These are phyloP conservation scores for Prinia subflava DNA, from an alignment of 2,113 vertebrate species.

Conservation along the genomic window DNA sequence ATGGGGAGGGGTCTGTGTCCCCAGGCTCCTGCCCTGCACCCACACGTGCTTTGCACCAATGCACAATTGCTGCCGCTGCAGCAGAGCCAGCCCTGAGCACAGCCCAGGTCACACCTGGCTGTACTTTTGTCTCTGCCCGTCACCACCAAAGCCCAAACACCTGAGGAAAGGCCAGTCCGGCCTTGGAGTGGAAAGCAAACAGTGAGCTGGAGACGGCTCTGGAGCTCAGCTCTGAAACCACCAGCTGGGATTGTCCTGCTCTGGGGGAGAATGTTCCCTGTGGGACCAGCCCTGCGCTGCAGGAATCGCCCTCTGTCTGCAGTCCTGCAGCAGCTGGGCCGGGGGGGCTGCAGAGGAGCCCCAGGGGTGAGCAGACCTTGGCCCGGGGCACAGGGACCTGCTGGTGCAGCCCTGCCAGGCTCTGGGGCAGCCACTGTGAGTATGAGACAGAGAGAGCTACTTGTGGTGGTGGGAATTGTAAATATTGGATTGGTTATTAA, in stretches of 20 bases:
- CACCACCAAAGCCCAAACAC: background rate
- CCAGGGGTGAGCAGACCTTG: background rate
- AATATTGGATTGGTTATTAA: background rate
- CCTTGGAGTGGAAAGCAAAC: background rate
- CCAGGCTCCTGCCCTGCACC: background rate
- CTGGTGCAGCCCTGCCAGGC: background rate
- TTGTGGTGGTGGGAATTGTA: background rate
- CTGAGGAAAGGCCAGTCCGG: background rate
- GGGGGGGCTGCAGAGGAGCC: no score
- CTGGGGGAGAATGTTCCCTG: background rate
- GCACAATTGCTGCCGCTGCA: rapidly evolving
- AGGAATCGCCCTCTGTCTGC: no score
- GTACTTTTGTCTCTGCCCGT: background rate
- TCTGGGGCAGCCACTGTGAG: background rate
- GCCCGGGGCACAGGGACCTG: background rate
- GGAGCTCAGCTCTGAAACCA: no score
- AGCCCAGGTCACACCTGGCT: background rate
- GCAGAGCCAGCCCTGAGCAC: background rate
- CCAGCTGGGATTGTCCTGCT: background rate
- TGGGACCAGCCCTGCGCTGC: background rate
- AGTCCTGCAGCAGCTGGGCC: background rate
- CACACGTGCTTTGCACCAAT: background rate
- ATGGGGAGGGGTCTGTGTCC: background rate
- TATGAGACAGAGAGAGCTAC: no score
- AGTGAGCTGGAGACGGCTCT: background rate